Evolutionary conservation across 2,888 invertebrate genomes (phyloP).

Genomic region (Serrognathus titanus): DNA sequence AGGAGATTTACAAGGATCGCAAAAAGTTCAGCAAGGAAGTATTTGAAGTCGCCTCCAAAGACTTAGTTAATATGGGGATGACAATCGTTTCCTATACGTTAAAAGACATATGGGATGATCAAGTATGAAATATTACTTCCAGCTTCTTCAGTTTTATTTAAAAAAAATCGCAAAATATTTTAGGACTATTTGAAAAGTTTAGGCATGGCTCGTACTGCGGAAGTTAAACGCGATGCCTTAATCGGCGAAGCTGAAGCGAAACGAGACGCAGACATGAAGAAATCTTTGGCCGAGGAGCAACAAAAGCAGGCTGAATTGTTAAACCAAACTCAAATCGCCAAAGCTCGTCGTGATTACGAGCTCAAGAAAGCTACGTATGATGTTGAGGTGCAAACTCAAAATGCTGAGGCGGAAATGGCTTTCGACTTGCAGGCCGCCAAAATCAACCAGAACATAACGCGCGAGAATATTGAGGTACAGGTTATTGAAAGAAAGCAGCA

Average conservation of each 20-base stretch:
- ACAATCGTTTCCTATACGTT: slow-evolving; percentile 87
- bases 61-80: slow-evolving; percentile 89
- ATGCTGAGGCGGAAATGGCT: slow-evolving; percentile 88
- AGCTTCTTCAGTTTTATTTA: background rate
- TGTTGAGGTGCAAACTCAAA: slow-evolving; percentile 84
- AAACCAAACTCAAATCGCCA: slow-evolving; percentile 91
- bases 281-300: slow-evolving; percentile 89
- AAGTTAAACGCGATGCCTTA: slow-evolving; percentile 87
- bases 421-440: slow-evolving; percentile 86
- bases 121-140: slow-evolving; percentile 53
- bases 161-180: slow-evolving; percentile 53
- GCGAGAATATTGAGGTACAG: slow-evolving; percentile 90
- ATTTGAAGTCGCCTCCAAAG: slow-evolving; percentile 86
- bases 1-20: slow-evolving; percentile 88
- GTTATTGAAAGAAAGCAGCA: slow-evolving; percentile 55
- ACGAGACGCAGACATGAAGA: slow-evolving; percentile 81
- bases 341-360: slow-evolving; percentile 90
- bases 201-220: slow-evolving; percentile 86
- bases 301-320: slow-evolving; percentile 83
- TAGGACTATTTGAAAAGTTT: slow-evolving; percentile 73
- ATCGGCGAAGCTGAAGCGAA: slow-evolving; percentile 93
- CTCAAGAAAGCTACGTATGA: slow-evolving; percentile 92
- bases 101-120: slow-evolving; percentile 86
- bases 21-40: slow-evolving; percentile 89
- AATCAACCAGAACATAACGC: slow-evolving; percentile 79